Evolutionary conservation across 2,888 invertebrate species (phyloP), one percentile per base, ranked within the genome.

Genomic region (Netelia melanura): DNA sequence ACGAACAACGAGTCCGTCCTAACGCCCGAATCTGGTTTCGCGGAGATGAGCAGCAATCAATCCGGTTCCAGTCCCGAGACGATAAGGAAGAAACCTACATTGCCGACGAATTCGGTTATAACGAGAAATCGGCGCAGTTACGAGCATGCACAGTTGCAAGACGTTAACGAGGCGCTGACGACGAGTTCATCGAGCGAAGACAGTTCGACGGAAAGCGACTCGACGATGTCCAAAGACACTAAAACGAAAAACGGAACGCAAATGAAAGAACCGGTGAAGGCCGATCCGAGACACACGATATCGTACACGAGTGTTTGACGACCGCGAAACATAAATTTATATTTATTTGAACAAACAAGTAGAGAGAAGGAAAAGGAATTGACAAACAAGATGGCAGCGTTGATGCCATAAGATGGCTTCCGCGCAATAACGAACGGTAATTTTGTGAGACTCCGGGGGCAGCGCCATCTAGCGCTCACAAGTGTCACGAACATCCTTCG

Each of bases 21-120:
- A 9, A 90, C 91, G 0, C 90, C 90, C 0, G 91, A 91, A 61
- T 91, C 91, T 1, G 91, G 91, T 0, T 91, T 91, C 58, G 90
- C 89, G 56, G 91, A 91, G 11, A 30, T 80, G 25, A 80, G 80
- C 67, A 87, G 89, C 17, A 86, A 84, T 17, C 87, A 86, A 30
- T 88, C 88, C 68, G 80, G 81, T 9, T 89, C 90, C 11, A 91
- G 90, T 52, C 90, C 90, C 0, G 90, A 91, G 21, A 87, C 68
- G 21, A n/a, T 58, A 0, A 85, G 86, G n/a, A 88, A 84, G 44
- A 86, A 89, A 21, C 67, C 87, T 1, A 65, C 54, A n/a, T 62
- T 89, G 5, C 78, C 87, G 0, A 56, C 76, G 3, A 88, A 85
- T 17, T 79, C 89, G 0, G 78, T 84, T 1, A 77, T 86, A 8